Conservation (phyloP, 2,797 vertebrate genomes). For the Epinephelus coioides region DNA sequence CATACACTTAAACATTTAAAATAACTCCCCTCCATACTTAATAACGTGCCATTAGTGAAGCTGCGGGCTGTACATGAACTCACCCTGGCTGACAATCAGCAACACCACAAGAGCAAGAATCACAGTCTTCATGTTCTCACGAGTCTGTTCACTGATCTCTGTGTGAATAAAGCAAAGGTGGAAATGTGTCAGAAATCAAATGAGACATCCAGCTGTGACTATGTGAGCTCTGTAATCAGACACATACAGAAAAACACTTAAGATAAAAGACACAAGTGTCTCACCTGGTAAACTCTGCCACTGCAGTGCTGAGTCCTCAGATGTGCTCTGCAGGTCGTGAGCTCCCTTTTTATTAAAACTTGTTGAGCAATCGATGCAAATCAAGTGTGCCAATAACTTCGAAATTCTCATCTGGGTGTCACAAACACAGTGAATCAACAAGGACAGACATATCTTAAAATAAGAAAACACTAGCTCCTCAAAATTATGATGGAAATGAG, state of each 20-base stretch:
- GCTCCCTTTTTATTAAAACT: slow-evolving; percentile 9
- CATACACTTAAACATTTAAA: too few species aligned
- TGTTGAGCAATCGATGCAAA: not conserved
- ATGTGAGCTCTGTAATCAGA: too few species aligned
- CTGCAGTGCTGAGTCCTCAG: not conserved
- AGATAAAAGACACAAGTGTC: not conserved
- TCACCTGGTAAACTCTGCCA: not conserved
- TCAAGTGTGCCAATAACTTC: not conserved
- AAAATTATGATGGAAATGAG: too few species aligned
- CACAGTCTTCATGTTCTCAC: slow-evolving; percentile 32
- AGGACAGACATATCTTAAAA: too few species aligned
- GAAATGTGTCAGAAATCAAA: not conserved
- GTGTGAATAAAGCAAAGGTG: not conserved
- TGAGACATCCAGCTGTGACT: too few species aligned
- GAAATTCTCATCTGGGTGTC: not conserved
- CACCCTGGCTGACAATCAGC: slow-evolving; percentile 16
- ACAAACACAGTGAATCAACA: too few species aligned
- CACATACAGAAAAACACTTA: too few species aligned
- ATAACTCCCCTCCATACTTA: too few species aligned
- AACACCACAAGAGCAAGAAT: slow-evolving; percentile 9
- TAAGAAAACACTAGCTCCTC: too few species aligned
- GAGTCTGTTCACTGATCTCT: not conserved
- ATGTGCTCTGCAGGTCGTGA: too few species aligned
- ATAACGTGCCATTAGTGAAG: too few species aligned
- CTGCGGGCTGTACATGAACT: not conserved